Evolutionary conservation across 2,113 vertebrate genomes (phyloP).

Genomic region (Pterocles burchelli): DNA sequence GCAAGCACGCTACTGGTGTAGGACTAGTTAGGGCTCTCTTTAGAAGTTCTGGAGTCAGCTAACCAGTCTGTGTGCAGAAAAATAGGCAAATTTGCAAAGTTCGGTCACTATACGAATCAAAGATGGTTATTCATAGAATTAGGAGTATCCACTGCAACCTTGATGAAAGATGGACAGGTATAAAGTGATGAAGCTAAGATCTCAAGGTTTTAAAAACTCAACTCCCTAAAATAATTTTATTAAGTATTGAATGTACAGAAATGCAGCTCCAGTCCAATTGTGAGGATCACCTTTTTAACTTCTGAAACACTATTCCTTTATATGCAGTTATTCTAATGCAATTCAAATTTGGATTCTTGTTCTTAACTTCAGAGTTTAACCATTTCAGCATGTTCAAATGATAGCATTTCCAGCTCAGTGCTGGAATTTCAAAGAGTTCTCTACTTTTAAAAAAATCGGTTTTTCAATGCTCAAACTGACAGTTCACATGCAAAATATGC

Average conservation of each 20-base stretch:
- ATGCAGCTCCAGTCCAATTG: background rate
- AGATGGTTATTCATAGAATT: background rate
- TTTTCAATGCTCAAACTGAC: background rate
- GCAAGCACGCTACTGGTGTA: fast-evolving
- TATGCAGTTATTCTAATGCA: background rate
- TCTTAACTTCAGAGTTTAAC: background rate
- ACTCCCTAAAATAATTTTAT: background rate
- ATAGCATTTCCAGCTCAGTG: background rate
- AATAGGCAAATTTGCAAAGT: background rate
- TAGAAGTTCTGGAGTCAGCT: background rate
- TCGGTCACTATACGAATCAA: background rate
- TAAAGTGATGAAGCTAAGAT: background rate
- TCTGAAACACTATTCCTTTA: background rate
- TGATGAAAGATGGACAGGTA: background rate
- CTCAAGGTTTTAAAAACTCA: background rate
- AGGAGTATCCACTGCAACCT: background rate
- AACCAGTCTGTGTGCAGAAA: background rate
- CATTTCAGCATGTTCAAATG: background rate
- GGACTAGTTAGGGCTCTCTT: background rate
- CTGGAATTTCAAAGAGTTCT: background rate
- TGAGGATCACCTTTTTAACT: background rate
- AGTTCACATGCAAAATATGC: background rate
- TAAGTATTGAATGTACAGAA: background rate
- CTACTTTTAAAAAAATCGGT: background rate
- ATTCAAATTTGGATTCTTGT: background rate